Base-by-base conservation (phyloP, 2,113 vertebrate species). In the Spilogale gracilis region DNA sequence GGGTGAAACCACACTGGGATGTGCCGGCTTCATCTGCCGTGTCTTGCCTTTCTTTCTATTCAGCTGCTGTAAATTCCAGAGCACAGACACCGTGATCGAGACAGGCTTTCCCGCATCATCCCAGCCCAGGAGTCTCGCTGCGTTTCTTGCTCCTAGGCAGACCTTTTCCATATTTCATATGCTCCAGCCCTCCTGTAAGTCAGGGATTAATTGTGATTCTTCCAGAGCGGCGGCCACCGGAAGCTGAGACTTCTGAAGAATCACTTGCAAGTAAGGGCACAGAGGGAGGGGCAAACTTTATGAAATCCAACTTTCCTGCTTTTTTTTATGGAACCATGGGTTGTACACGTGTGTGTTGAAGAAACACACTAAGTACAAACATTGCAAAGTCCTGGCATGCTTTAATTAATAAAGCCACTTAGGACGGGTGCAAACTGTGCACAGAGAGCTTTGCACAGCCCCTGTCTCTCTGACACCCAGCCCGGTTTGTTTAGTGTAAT, bases 401-500 rank as follows among this genome's bases (percentile, higher is more conserved):
- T 96, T 95, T 67, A 65, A 71, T 89, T 96, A 98, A 94, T 92
- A 97, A 98, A 97, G 94, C 91, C 97, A 86, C 95, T 97, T 92
- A 97, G 96, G 97, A 97, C 0, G 13, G 94, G 84, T 2, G 95
- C 96, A 97, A 71, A 96, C 93, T 88, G 78, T 0, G 13, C 73
- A 52, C 60, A 12, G 3, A 6, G 93, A 95, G 97, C 69, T 95
- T 63, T 97, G 91, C 89, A 30, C 23, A 56, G 74, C 90, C 89
- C 50, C 1, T 50, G 83, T 93, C 97, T 97, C 95, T 95, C 90
- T 97, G 98, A 97, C 97, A 97, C 87, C 91, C 96, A 91, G 97
- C 92, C 97, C 32, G n/a, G 95, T 97, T 97, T 98, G 95, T 98
- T 98, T 97, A 80, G 97, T 89, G 93, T 89, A 97, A 96, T 58